Conservation (phyloP, 2,797 vertebrate genomes). For the Vireo griseus region DNA sequence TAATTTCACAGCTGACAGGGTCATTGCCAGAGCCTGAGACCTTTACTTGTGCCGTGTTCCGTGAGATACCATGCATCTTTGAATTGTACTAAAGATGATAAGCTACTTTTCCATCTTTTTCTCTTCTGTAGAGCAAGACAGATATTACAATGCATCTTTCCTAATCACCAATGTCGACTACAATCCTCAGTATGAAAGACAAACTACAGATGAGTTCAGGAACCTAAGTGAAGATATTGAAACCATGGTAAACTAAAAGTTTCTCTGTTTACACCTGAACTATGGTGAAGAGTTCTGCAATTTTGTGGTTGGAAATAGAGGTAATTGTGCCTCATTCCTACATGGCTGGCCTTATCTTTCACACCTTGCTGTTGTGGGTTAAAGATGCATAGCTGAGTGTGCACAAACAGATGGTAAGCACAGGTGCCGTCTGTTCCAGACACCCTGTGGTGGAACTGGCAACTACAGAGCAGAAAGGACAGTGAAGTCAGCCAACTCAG, state of each 20-base stretch:
- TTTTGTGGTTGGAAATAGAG: background rate
- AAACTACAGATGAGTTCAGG: conserved; percentile 63
- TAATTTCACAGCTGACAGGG: background rate
- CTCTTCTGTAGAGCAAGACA: conserved; percentile 62
- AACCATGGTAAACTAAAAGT: conserved; percentile 59
- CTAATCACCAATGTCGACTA: conserved; percentile 61
- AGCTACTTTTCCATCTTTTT: background rate
- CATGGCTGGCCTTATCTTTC: background rate
- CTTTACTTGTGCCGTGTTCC: background rate
- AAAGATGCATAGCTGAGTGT: background rate
- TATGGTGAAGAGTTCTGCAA: background rate
- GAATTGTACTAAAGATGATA: background rate
- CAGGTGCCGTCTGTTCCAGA: background rate
- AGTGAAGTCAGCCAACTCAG: background rate
- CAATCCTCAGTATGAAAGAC: conserved; percentile 33
- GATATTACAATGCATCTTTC: conserved; percentile 68
- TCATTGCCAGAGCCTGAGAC: background rate
- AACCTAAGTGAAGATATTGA: conserved; percentile 58
- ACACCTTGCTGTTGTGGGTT: background rate
- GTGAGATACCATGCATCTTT: background rate
- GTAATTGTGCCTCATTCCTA: background rate
- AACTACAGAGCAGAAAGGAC: background rate
- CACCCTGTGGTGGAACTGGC: background rate
- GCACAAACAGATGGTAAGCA: background rate
- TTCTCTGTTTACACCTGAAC: background rate